Base-by-base conservation (phyloP, 2,797 vertebrate genomes). In the Melanotaenia parkinsoni region DNA sequence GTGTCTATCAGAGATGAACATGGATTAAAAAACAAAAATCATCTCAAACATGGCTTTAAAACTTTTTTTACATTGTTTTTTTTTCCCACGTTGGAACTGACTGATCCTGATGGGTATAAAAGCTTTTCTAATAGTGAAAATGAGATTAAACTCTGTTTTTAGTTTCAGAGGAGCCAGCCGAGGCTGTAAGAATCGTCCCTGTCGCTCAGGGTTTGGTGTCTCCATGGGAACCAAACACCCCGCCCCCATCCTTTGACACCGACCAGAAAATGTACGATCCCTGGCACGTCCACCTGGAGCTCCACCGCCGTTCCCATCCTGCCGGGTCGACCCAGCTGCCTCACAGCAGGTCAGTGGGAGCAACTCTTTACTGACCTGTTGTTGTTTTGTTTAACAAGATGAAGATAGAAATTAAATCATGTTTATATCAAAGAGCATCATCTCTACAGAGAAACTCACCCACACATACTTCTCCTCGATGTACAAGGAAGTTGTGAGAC, bases 201-300 rank as follows among this genome's bases (percentile, higher is more conserved):
- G 84, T 96, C 67, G 88, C 69, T 50, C 86, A 80, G 63, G 63
- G 68, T 43, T 24, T 79, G 53, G 57, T 33, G 0, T 77, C 60
- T 0, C 51, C 76, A 13, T 74, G 78, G 77, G 54, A 79, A 71
- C 45, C 61, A 20, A 37, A 10, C 37, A 5, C 5, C 20, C 5
- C 33, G 16, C 0, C 43, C 22, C 0, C 53, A 0, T 20, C 1
- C 60, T 59, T 63, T 28, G 11, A 76, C 32, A 58, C 50, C 0
- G 57, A 59, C 20, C 76, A 71, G 0, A 0, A 66, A 3, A 74
- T 91, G 43, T 89, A 59, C 0, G 79, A 93, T 63, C 88, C 85
- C 0, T 97, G 96, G 95, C 92, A 24, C 2, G 56, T 92, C 30
- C 95, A 96, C 79, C 89, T 96, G 72, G 93, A 88, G 66, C 86